phyloP scores from a whole-genome alignment of 1,140 invertebrate genomes.

The Neodiprion fabricii region DNA sequence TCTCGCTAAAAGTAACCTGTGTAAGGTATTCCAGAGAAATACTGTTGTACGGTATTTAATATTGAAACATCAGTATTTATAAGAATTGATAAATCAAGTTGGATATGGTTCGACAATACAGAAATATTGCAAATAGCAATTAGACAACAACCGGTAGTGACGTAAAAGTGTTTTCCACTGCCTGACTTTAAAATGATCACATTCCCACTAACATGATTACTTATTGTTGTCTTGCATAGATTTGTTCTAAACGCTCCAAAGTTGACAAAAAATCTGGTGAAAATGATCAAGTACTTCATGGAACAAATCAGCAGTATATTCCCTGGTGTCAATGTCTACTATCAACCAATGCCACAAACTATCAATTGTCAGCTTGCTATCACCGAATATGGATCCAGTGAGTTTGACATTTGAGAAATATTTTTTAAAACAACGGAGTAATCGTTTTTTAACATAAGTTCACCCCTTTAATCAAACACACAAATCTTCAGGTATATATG shows the following conservation, averaged over 20 bases:
- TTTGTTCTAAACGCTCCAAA: conserved; percentile 67
- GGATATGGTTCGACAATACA: too few relatives aligned
- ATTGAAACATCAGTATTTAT: too few relatives aligned
- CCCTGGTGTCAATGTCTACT: conserved; percentile 61
- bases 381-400: conserved; percentile 69
- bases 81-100: too few relatives aligned
- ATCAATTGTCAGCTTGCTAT: conserved; percentile 74
- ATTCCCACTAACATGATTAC: background rate
- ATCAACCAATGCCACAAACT: conserved; percentile 65
- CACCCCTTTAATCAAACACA: conserved; percentile 8
- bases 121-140: too few relatives aligned
- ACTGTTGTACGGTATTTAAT: too few relatives aligned
- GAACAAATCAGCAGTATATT: conserved; percentile 62
- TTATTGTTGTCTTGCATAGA: conserved; percentile 53
- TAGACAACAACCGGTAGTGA: too few relatives aligned
- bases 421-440: conserved; percentile 9
- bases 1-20: background rate
- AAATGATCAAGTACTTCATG: conserved; percentile 65
- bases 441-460: conserved; percentile 9
- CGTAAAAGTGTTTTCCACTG: too few relatives aligned
- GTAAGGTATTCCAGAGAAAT: background rate
- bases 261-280: conserved; percentile 61
- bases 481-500: conserved; percentile 50
- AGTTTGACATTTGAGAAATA: conserved; percentile 35
- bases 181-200: too few relatives aligned